Evolutionary conservation across 2,797 vertebrate genomes (phyloP), one percentile per base, ranked within the genome.

Genomic region (Gadopsis bispinosus): DNA sequence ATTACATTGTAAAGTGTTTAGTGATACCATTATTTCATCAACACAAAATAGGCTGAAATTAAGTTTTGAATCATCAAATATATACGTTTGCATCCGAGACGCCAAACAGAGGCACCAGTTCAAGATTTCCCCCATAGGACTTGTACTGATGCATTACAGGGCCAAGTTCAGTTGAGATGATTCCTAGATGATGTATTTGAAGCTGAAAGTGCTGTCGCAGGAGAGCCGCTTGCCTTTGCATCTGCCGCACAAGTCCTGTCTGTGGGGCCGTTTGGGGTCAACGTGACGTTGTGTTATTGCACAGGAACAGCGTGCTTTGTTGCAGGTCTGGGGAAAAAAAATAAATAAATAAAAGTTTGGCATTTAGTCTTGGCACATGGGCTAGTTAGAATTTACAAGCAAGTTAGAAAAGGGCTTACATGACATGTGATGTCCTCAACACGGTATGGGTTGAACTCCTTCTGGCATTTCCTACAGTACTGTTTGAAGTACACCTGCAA

Each of bases 131-230:
- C 35, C 7, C 35, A 47, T 47, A 22, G 43, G n/a, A 41, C 70
- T 8, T 37, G 47, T 55, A 10, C 20, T 19, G 64, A 56, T 35
- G 55, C 37, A 39, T 54, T 12, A 3, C 37, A 39, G 37, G 37
- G 29, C 43, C 72, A 5, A 79, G 84, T 84, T 76, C 41, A 35
- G 60, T 5, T 0, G 14, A 31, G 61, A 74, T 0, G 13, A 12
- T 43, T 37, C 56, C 94, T 93, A 99, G 87, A 99, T 98, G 59
- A 99, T 98, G 77, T 99, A 99, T 70, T 99, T 99, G 95, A 99
- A 99, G 87, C 98, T 99, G 95, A 99, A 99, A 0, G 97, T 99
- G 94, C 97, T 99, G 67, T 99, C 98, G 2, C 98, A 99, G 75
- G 98, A 99, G 26, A 99, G 96, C 14, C 97, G 95, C 65, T 99